Evolutionary conservation across 2,888 invertebrate genomes (phyloP).

Genomic region (Priocnemis perturbator): DNA sequence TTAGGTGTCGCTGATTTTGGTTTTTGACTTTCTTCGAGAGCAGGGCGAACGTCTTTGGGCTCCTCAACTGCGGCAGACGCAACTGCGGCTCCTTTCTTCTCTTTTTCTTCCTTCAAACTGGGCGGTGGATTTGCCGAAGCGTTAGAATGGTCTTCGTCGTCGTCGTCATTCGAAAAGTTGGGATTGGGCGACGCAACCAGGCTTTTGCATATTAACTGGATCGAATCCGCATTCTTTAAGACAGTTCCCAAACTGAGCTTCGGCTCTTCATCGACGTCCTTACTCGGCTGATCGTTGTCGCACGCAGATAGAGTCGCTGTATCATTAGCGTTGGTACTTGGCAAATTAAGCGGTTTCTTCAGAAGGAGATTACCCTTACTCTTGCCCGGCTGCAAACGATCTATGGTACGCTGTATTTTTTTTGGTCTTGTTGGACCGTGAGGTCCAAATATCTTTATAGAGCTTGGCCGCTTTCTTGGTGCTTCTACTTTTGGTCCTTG

Average conservation of each 20-base stretch:
- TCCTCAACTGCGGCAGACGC: slow-evolving; percentile 58
- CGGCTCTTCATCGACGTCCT: slow-evolving; percentile 77
- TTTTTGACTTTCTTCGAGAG: slow-evolving; percentile 75
- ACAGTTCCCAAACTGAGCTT: slow-evolving; percentile 91
- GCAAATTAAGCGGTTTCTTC: slow-evolving; percentile 80
- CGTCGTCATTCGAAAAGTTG: slow-evolving; percentile 72
- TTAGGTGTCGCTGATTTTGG: slow-evolving; percentile 86
- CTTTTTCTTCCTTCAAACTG: slow-evolving; percentile 58
- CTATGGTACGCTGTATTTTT: slow-evolving; percentile 89
- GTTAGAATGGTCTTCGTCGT: slow-evolving; percentile 69
- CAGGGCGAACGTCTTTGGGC: slow-evolving; percentile 50
- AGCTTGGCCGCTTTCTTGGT: slow-evolving; percentile 75
- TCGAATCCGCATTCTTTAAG: slow-evolving; percentile 75
- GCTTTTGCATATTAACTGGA: slow-evolving; percentile 71
- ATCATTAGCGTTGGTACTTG: slow-evolving; percentile 76
- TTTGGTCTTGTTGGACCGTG: slow-evolving; percentile 68
- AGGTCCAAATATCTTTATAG: slow-evolving; percentile 68
- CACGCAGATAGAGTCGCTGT: slow-evolving; percentile 78
- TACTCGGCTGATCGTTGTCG: slow-evolving; percentile 78
- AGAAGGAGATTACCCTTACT: slow-evolving; percentile 88
- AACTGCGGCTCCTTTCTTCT: slow-evolving; percentile 50
- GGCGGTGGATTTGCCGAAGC: slow-evolving; percentile 53
- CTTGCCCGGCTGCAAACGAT: slow-evolving; percentile 89
- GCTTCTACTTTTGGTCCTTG: slow-evolving; percentile 80
- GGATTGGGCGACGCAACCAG: slow-evolving; percentile 71